Evolutionary conservation across 2,888 invertebrate species (phyloP).

Genomic region (Epinotia bilunana): DNA sequence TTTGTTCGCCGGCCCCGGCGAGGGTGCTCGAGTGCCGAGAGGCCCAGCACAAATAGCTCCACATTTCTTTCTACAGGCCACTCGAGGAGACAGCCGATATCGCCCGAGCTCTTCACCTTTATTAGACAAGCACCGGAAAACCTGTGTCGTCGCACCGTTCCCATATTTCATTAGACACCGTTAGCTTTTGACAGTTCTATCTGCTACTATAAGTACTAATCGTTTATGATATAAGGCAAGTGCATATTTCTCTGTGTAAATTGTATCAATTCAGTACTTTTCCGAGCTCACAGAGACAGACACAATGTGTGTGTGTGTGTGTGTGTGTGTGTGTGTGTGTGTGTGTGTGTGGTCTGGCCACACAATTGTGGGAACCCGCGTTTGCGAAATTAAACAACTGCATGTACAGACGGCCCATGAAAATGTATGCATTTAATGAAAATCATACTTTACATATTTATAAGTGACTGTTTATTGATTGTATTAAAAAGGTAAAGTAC

Average conservation of each 20-base stretch:
- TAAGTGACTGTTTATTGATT: no score
- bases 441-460: no score
- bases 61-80: conserved; percentile 73
- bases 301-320: background rate
- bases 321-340: no score
- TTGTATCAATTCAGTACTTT: no score
- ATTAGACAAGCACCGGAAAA: conserved; percentile 65
- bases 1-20: conserved; percentile 63
- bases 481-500: no score
- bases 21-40: conserved; percentile 64
- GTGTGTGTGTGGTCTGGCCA: no score
- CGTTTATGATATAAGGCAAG: no score
- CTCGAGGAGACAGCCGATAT: conserved; percentile 70
- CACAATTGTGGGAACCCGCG: background rate
- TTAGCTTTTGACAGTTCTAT: conserved; percentile 26
- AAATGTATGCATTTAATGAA: no score
- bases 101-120: conserved; percentile 64
- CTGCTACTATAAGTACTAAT: background rate
- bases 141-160: conserved; percentile 53
- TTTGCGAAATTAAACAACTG: no score
- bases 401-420: no score
- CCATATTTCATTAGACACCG: conserved; percentile 50
- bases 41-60: conserved; percentile 73
- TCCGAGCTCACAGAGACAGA: no score
- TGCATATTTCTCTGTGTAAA: no score